Evolutionary conservation across 2,888 invertebrate species (phyloP), one percentile per base, ranked within the genome.

Genomic region (Melieria picta): DNA sequence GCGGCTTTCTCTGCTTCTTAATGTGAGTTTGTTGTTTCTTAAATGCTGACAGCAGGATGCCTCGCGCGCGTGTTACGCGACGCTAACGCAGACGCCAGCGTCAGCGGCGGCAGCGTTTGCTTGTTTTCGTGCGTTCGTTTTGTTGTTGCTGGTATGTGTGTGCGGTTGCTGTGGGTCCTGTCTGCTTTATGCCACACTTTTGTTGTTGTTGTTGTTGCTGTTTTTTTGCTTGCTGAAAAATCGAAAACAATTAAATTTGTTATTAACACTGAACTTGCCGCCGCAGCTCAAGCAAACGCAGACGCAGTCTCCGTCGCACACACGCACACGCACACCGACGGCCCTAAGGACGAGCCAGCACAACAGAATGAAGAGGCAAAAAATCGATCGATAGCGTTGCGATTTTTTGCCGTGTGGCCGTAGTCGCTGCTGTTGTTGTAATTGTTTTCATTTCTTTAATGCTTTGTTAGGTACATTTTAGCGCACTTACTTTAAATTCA

Each of bases 201-300:
- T 43, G 5, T 55, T 45, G n/a, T 64, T 65, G 55, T 65, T 52
- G n/a, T n/a, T 65, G 46, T 56, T 5, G 47, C 16, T 57, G n/a
- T 58, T 58, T n/a, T 13, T 57, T 30, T 30, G 4, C 48, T 47
- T 45, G 9, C 47, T 70, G 65, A 71, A 72, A 75, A 76, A 77
- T 76, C 74, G 76, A 78, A 79, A 79, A 78, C 81, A 80, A 81
- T 83, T 84, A 82, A 84, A 82, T 83, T 80, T 82, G 80, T 80
- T 80, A 84, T 82, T 83, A 82, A 78, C 78, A 77, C 76, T 79
- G 79, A 78, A 78, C 78, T 77, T 78, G 72, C 63, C 65, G 73
- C 42, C 65, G 64, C 13, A 57, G 43, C 42, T 16, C 57, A 62
- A 46, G 61, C 42, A 56, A 42, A 68, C 47, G 66, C 65, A 72